phyloP scores from a whole-genome alignment of 2,888 invertebrate species.

The Pteria penguin region DNA sequence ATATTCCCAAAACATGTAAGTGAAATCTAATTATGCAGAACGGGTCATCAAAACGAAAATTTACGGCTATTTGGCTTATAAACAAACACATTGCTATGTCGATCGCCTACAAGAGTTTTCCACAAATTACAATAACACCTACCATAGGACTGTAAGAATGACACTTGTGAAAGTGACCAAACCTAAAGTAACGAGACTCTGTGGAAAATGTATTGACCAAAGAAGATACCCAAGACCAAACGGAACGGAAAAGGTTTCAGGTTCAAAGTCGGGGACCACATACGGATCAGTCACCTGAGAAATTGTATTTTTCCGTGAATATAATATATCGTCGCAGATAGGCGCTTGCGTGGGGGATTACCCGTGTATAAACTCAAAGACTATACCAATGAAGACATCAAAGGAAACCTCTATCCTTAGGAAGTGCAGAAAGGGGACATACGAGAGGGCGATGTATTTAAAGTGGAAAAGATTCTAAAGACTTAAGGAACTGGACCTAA shows the following conservation, averaged over 20 bases:
- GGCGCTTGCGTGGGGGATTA: too few relatives aligned
- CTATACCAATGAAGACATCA: constrained; percentile 36
- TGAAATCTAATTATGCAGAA: constrained; percentile 41
- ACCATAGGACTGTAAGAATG: constrained; percentile 37
- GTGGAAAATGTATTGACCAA: constrained; percentile 10
- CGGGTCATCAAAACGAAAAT: constrained; percentile 47
- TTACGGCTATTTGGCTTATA: constrained; percentile 28
- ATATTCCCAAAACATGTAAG: constrained; percentile 41
- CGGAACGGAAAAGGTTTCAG: constrained; percentile 25
- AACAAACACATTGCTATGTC: too few relatives aligned
- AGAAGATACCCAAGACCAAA: too few relatives aligned
- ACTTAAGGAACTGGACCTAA: constrained; percentile 43
- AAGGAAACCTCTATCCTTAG: constrained; percentile 46
- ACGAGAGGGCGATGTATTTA: constrained; percentile 35
- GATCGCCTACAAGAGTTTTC: too few relatives aligned
- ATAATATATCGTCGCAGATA: constrained; percentile 33
- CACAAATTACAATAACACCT: constrained; percentile 42
- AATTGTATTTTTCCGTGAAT: constrained; percentile 41
- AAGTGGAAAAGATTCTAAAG: constrained; percentile 48
- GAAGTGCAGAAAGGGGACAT: constrained; percentile 46
- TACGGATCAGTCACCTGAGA: constrained; percentile 39
- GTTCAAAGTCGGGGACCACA: constrained; percentile 45
- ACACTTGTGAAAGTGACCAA: too few relatives aligned
- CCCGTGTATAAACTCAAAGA: too few relatives aligned
- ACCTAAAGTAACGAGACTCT: constrained; percentile 14